Percentiles rank a stretch among this genome's conserved stretches.
These are phyloP conservation scores for Mythimna ferrago DNA, from an alignment of 2,888 invertebrate species.

Conservation along the genomic window DNA sequence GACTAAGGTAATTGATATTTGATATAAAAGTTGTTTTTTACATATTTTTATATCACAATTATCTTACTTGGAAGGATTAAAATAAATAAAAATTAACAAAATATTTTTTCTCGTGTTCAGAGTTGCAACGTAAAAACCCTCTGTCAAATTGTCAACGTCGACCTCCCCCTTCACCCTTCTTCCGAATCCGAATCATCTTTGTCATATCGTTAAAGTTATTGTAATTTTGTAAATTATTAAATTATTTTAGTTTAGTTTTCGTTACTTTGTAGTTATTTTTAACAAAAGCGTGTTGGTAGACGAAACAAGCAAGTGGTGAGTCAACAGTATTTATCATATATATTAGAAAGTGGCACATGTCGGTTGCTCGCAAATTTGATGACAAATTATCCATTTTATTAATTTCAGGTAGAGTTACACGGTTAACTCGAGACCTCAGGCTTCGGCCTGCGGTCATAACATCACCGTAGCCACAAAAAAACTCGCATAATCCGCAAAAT, in stretches of 20 bases:
- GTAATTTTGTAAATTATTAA: slow-evolving; percentile 81
- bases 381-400: slow-evolving; percentile 64
- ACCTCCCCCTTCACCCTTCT: slow-evolving; percentile 71
- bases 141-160: slow-evolving; percentile 72
- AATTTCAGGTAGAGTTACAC: slow-evolving; percentile 74
- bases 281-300: slow-evolving; percentile 65
- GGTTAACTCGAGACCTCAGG: slow-evolving; percentile 77
- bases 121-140: slow-evolving; percentile 23
- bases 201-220: slow-evolving; percentile 79
- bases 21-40: not conserved
- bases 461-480: slow-evolving; percentile 62
- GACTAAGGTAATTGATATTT: not conserved
- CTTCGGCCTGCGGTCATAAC: slow-evolving; percentile 86
- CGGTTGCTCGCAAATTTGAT: slow-evolving; percentile 68
- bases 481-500: slow-evolving; percentile 62
- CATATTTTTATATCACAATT: not conserved
- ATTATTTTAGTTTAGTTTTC: slow-evolving; percentile 85
- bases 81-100: not conserved
- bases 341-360: slow-evolving; percentile 77
- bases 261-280: slow-evolving; percentile 75
- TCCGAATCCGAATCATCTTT: slow-evolving; percentile 81
- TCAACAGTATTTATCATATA: slow-evolving; percentile 46
- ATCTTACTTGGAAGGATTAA: not conserved
- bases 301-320: slow-evolving; percentile 78
- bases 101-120: not conserved